Evolutionary conservation across 1,140 invertebrate genomes (phyloP).

Genomic region (Heliothis virescens): DNA sequence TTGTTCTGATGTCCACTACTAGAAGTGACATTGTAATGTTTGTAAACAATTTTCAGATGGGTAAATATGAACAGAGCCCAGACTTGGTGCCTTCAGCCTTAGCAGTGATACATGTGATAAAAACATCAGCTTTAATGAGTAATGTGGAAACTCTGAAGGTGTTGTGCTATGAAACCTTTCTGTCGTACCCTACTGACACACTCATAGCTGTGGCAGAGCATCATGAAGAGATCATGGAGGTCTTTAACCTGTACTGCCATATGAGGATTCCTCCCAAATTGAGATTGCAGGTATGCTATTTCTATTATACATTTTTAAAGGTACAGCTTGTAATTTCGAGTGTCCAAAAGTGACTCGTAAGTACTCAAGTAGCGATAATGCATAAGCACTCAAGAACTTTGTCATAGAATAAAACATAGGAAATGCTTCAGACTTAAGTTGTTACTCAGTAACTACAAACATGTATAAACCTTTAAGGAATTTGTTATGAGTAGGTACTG

Average conservation of each 20-base stretch:
- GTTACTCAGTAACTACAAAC: too few species aligned
- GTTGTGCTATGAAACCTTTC: conserved; percentile 66
- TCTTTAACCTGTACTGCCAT: conserved; percentile 66
- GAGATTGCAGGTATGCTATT: conserved; percentile 60
- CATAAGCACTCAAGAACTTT: too few species aligned
- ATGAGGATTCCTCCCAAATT: conserved; percentile 57
- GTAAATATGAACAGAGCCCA: conserved; percentile 48
- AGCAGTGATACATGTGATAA: conserved; percentile 65
- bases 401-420: too few species aligned
- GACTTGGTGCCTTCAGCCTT: conserved; percentile 65
- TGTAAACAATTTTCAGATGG: conserved; percentile 58
- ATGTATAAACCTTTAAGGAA: too few species aligned
- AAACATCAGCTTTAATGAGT: conserved; percentile 59
- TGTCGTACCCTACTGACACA: conserved; percentile 68
- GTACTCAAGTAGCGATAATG: too few species aligned
- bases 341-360: too few species aligned
- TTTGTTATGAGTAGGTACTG: too few species aligned
- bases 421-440: too few species aligned
- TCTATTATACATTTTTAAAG: neutral
- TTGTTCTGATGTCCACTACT: neutral
- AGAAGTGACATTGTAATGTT: conserved; percentile 32
- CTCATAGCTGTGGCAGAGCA: conserved; percentile 57
- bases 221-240: conserved; percentile 60
- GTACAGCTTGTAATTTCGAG: neutral
- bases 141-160: conserved; percentile 62